Percentiles rank a stretch among this genome's conserved stretches.
phyloP scores from a whole-genome alignment of 2,113 vertebrate genomes.

The Morone saxatilis region DNA sequence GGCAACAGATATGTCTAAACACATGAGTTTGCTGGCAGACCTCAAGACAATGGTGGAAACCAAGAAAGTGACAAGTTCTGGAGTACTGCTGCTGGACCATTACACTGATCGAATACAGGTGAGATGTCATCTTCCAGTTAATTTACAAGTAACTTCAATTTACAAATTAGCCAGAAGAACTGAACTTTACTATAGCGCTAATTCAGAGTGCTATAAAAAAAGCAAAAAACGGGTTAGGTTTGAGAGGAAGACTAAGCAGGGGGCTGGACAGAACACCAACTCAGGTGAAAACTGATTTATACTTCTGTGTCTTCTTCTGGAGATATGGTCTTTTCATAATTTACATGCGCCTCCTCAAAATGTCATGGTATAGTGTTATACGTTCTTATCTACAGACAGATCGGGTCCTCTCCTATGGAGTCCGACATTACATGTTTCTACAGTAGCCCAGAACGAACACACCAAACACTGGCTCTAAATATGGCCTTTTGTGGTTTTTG shows the following conservation, averaged over 20 bases:
- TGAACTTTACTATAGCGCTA: neutral
- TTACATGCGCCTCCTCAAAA: neutral
- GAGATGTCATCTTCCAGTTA: constrained; percentile 13
- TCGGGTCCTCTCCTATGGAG: too few relatives aligned
- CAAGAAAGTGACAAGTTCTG: constrained; percentile 96
- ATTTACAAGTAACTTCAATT: neutral
- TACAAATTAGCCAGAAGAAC: neutral
- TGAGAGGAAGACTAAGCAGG: neutral
- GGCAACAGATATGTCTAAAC: constrained; percentile 97
- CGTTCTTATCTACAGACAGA: too few relatives aligned
- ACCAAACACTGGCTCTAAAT: too few relatives aligned
- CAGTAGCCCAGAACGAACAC: too few relatives aligned
- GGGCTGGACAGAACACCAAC: neutral
- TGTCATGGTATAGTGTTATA: neutral
- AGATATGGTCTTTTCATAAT: neutral
- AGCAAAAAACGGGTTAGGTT: neutral
- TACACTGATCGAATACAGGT: constrained; percentile 96
- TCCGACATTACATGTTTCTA: too few relatives aligned
- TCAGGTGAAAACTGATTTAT: neutral
- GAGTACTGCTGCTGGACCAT: constrained; percentile 93
- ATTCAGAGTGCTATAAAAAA: neutral
- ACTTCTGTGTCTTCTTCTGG: neutral
- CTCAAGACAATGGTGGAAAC: constrained; percentile 98
- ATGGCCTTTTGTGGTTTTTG: too few relatives aligned
- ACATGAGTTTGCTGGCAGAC: constrained; percentile 95